Percentiles rank a stretch among this genome's conserved stretches.
These are phyloP conservation scores for Epizoanthus rinbou DNA, from an alignment of 92 coral and sea anemone genomes.

Conservation along the genomic window DNA sequence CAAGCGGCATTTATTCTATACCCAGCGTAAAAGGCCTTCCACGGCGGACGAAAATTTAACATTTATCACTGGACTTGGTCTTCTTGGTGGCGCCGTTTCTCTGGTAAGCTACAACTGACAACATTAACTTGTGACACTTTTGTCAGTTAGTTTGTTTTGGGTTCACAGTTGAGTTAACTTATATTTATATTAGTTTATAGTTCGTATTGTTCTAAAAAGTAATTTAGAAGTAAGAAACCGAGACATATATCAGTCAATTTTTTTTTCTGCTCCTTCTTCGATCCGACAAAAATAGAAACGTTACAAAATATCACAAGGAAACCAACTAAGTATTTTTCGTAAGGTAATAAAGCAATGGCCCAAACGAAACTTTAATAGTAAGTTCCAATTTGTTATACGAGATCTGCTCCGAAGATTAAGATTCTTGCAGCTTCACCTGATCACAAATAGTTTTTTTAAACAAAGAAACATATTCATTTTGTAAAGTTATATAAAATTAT, in stretches of 20 bases:
- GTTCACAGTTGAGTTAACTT: not conserved
- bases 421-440: no score
- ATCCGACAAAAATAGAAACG: constrained; percentile 13
- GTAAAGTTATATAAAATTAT: no score
- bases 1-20: constrained; percentile 57
- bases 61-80: constrained; percentile 58
- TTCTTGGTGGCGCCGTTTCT: constrained; percentile 37
- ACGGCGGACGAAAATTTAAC: constrained; percentile 64
- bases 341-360: no score
- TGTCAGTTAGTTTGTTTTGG: no score
- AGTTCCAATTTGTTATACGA: no score
- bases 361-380: no score
- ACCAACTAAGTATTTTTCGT: not conserved
- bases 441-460: no score
- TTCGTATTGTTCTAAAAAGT: not conserved
- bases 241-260: not conserved
- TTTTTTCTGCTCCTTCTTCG: not conserved
- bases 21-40: constrained; percentile 59
- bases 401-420: no score
- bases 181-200: no score
- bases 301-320: not conserved
- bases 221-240: not conserved
- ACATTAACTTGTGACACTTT: no score
- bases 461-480: no score
- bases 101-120: constrained; percentile 47